Percentiles rank a stretch among this genome's conserved stretches.
These are phyloP conservation scores for Poecilobothrus nobilitatus DNA, from an alignment of 2,888 invertebrate genomes.

Conservation along the genomic window DNA sequence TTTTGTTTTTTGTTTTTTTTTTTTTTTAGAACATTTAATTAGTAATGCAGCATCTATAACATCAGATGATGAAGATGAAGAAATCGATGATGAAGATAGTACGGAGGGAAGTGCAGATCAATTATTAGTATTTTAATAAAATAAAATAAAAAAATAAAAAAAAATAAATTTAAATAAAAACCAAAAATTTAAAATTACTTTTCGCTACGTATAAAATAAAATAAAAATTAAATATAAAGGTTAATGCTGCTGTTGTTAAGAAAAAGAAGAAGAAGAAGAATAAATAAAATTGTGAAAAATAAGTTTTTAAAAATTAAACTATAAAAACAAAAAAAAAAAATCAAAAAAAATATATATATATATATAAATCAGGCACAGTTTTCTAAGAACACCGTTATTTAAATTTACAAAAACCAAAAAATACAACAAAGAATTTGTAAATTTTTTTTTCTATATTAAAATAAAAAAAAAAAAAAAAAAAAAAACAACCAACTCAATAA, in stretches of 20 bases:
- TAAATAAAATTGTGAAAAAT: background rate
- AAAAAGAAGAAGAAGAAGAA: slow-evolving; percentile 13
- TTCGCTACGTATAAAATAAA: slow-evolving; percentile 10
- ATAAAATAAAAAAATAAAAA: slow-evolving; percentile 11
- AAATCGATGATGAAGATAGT: slow-evolving; percentile 58
- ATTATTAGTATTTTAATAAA: slow-evolving; percentile 60
- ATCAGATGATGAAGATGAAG: slow-evolving; percentile 66
- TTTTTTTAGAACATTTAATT: slow-evolving; percentile 44
- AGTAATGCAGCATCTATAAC: slow-evolving; percentile 53
- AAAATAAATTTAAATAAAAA: slow-evolving; percentile 18
- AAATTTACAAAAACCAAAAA: background rate
- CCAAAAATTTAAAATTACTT: slow-evolving; percentile 12
- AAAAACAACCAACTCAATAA: slow-evolving; percentile 10
- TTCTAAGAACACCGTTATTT: slow-evolving; percentile 4
- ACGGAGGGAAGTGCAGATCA: slow-evolving; percentile 70
- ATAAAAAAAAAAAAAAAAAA: slow-evolving; percentile 17
- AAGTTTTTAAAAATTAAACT: slow-evolving; percentile 2
- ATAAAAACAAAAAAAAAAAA: slow-evolving; percentile 8
- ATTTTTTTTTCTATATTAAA: slow-evolving; percentile 16
- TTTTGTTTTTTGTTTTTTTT: background rate
- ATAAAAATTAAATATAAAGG: slow-evolving; percentile 11
- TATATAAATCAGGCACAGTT: background rate
- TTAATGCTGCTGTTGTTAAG: slow-evolving; percentile 13
- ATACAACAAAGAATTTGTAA: slow-evolving; percentile 13
- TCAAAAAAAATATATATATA: no score